Evolutionary conservation across 2,888 invertebrate genomes (phyloP), one percentile per base, ranked within the genome.

Genomic region (Lasioglossum calceatum): DNA sequence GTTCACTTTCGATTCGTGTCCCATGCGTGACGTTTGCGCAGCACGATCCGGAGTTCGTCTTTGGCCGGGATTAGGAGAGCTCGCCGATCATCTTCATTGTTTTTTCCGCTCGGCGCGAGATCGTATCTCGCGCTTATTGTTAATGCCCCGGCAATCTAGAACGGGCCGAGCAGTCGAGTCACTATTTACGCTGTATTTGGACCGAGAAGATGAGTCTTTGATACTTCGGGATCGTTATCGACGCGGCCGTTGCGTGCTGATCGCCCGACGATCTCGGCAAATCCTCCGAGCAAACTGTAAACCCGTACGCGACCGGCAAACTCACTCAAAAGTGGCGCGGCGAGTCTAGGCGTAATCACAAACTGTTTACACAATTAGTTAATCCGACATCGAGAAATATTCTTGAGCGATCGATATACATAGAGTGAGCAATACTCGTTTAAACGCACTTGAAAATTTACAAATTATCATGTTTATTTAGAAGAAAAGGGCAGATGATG

Each of bases 151-250:
- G 36, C 67, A 67, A 67, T 67, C 36, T 32, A 67, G 61, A 64
- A 32, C 61, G 61, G 14, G 10, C 14, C 27, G 14, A 32, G 16
- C 27, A 16, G 23, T 16, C 27, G 16, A 61, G 61, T 61, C 61
- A 5, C 61, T 64, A 32, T 32, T 64, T 32, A 64, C 61, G 61
- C 16, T 64, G 61, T 32, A 64, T 64, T 64, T 64, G 61, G 32
- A 64, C 61, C 61, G 61, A 32, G 27, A 32, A 64, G 27, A 32
- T 14, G 61, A 27, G 32, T 27, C 14, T 64, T 64, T 64, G 54
- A 54, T 54, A 54, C 54, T 54, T 54, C 54, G 54, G 54, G 54
- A 54, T 54, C 54, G 54, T 54, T 54, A 54, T 54, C 54, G 54
- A 54, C 23, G 23, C 8, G 23, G 54, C 54, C 10, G 54, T 54